These are phyloP conservation scores for Adelphocoris suturalis DNA, from an alignment of 2,888 invertebrate genomes.

Conservation along the genomic window DNA sequence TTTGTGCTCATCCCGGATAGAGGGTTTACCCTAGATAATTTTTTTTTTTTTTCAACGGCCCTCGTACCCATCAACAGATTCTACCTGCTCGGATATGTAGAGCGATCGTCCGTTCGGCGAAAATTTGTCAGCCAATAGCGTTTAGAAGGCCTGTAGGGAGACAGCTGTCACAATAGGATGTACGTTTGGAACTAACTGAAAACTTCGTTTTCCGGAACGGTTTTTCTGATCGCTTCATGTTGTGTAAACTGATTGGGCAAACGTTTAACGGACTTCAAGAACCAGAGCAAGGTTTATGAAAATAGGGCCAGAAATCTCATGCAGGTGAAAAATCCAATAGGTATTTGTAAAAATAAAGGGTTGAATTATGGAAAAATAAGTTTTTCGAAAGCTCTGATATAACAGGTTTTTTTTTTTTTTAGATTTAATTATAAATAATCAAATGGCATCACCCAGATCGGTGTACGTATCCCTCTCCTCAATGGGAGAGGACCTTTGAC, in stretches of 20 bases:
- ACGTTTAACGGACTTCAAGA: background rate
- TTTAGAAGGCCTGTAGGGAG: slow-evolving; percentile 1
- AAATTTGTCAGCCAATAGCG: slow-evolving; percentile 46
- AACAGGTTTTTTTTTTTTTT: no score
- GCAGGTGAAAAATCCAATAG: no score
- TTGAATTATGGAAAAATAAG: no score
- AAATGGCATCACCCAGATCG: no score
- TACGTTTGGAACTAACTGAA: background rate
- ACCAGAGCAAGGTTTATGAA: background rate
- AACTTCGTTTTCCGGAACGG: background rate
- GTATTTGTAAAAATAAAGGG: no score
- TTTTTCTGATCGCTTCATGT: background rate
- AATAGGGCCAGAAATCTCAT: no score
- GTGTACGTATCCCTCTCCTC: no score
- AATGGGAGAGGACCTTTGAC: no score
- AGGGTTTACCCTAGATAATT: background rate
- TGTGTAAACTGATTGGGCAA: background rate
- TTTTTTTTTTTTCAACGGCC: slow-evolving; percentile 34
- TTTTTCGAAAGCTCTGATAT: no score
- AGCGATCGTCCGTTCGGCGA: background rate
- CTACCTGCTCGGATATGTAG: background rate
- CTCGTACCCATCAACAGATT: slow-evolving; percentile 24
- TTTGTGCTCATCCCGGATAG: background rate
- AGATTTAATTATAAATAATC: no score
- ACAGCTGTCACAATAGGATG: background rate